These are phyloP conservation scores for Gymnopithys bicolor DNA, from an alignment of 2,797 vertebrate species.

Conservation along the genomic window DNA sequence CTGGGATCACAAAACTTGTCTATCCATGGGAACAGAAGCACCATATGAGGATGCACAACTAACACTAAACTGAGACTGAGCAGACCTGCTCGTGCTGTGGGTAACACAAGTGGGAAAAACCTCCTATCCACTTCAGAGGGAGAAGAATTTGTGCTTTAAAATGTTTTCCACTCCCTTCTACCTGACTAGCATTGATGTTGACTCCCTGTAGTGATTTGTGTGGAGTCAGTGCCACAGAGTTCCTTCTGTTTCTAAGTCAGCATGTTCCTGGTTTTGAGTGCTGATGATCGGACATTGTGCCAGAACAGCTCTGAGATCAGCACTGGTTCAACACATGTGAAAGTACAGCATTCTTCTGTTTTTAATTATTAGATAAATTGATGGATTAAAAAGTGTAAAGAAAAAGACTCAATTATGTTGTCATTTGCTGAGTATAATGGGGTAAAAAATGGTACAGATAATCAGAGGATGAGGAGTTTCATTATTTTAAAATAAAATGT, in stretches of 20 bases:
- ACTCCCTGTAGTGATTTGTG: rapidly evolving
- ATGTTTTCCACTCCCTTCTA: not conserved
- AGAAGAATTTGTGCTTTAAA: not conserved
- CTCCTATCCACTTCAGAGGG: not conserved
- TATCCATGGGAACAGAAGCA: not conserved
- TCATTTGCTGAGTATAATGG: not conserved
- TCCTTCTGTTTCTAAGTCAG: not conserved
- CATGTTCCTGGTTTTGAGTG: not conserved
- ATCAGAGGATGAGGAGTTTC: not conserved
- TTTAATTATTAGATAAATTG: not conserved
- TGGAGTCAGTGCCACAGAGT: not conserved
- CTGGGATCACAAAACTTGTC: not conserved
- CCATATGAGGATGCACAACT: not conserved
- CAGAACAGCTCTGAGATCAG: not conserved
- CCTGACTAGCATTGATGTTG: not conserved
- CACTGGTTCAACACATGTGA: not conserved
- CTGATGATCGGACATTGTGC: not conserved
- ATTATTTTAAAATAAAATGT: not conserved
- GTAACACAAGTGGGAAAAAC: not conserved
- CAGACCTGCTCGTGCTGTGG: not conserved
- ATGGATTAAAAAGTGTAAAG: not conserved
- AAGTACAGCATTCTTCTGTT: not conserved
- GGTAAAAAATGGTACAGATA: not conserved
- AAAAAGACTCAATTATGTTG: not conserved
- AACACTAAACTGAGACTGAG: not conserved